Percentiles rank a stretch among this genome's conserved stretches.
phyloP scores from a whole-genome alignment of 1,140 invertebrate species.

The Cheumatopsyche charites region DNA sequence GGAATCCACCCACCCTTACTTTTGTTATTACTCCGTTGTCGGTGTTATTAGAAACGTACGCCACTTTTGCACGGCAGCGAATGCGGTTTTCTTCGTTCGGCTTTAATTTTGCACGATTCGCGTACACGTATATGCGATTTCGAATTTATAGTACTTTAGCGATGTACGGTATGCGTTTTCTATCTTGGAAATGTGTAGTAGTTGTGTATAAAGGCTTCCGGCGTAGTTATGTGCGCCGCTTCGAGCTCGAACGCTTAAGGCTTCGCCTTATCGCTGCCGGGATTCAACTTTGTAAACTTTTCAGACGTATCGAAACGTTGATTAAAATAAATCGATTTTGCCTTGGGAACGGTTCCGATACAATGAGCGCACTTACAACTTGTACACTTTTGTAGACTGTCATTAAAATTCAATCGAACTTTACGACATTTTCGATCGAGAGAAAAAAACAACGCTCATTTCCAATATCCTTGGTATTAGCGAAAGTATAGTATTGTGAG shows the following conservation, averaged over 20 bases:
- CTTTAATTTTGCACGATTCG: constrained; percentile 31
- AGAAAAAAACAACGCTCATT: too few species aligned
- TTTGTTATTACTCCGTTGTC: constrained; percentile 26
- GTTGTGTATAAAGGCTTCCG: background rate
- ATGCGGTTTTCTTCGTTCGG: constrained; percentile 43
- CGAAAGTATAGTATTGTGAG: too few species aligned
- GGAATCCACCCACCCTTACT: too few species aligned
- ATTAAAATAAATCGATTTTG: too few species aligned
- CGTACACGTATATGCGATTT: too few species aligned
- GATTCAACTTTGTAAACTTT: constrained; percentile 29
- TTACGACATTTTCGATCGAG: too few species aligned
- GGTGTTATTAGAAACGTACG: constrained; percentile 46
- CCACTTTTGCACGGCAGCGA: constrained; percentile 42
- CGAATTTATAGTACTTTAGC: constrained; percentile 1
- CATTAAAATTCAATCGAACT: too few species aligned
- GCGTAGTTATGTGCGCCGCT: constrained; percentile 3
- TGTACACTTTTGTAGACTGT: too few species aligned
- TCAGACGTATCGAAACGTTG: constrained; percentile 15
- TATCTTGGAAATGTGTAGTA: background rate
- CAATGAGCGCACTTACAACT: too few species aligned
- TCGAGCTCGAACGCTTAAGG: constrained; percentile 8
- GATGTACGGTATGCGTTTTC: constrained; percentile 12
- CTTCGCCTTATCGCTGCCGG: constrained; percentile 12
- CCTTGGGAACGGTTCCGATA: too few species aligned
- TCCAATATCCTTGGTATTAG: too few species aligned